phyloP scores from a whole-genome alignment of 2,113 vertebrate species.

The Alligator sinensis region DNA sequence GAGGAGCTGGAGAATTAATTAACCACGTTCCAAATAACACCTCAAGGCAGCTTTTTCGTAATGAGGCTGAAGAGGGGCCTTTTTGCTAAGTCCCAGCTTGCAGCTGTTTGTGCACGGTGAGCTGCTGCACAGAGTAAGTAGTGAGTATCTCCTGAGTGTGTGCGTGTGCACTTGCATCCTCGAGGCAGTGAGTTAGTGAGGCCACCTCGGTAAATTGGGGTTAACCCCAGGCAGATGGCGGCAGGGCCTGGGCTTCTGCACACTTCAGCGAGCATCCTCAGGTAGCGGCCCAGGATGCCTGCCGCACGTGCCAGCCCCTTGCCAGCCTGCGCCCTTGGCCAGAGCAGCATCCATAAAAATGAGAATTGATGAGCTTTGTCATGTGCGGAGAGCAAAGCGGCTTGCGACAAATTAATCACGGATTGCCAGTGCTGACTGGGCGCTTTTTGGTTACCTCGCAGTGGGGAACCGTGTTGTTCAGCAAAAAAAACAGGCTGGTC shows the following conservation, averaged over 20 bases:
- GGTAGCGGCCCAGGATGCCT: neutral
- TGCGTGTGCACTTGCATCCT: neutral
- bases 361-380: slow-evolving; percentile 68
- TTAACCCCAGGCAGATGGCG: neutral
- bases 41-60: neutral
- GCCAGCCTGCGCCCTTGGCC: neutral
- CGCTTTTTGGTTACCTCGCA: slow-evolving; percentile 46
- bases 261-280: neutral
- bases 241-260: neutral
- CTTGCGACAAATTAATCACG: slow-evolving; percentile 50
- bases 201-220: neutral
- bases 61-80: neutral
- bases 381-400: slow-evolving; percentile 35
- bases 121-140: accelerated
- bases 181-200: accelerated
- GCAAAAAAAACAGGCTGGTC: slow-evolving; percentile 20
- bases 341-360: slow-evolving; percentile 29
- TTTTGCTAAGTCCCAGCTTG: neutral
- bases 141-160: neutral
- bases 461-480: slow-evolving; percentile 34
- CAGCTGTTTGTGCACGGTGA: neutral
- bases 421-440: slow-evolving; percentile 53
- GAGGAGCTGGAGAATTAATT: neutral
- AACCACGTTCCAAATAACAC: neutral
- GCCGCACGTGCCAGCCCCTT: neutral